Evolutionary conservation across 2,797 vertebrate species (phyloP).

Genomic region (Sphaeramia orbicularis): DNA sequence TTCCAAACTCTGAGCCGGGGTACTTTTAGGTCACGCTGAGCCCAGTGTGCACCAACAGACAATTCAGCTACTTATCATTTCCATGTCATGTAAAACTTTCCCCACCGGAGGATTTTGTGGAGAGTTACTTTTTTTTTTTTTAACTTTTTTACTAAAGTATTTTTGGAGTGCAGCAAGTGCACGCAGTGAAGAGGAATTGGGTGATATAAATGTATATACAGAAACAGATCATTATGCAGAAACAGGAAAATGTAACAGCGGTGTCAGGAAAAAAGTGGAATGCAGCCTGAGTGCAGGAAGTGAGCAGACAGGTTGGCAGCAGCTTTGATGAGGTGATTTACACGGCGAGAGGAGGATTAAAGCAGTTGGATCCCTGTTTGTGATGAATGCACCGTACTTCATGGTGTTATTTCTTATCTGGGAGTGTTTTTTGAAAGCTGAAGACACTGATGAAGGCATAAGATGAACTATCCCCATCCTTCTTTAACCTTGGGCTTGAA

Average conservation of each 20-base stretch:
- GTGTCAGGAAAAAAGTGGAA: constrained; percentile 38
- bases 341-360: constrained; percentile 50
- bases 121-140: constrained; percentile 24
- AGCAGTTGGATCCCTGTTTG: constrained; percentile 30
- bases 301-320: constrained; percentile 59
- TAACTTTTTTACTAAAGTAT: constrained; percentile 38
- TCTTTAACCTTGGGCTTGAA: not conserved
- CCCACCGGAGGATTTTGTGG: constrained; percentile 11
- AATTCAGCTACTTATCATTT: constrained; percentile 34
- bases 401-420: constrained; percentile 15
- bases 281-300: constrained; percentile 49
- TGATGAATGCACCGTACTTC: constrained; percentile 17
- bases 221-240: constrained; percentile 62
- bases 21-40: constrained; percentile 39
- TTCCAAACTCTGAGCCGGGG: constrained; percentile 25
- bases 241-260: constrained; percentile 38
- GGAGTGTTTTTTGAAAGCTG: constrained; percentile 5
- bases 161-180: constrained; percentile 32
- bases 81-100: constrained; percentile 39
- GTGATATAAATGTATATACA: constrained; percentile 37
- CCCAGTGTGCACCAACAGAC: constrained; percentile 24
- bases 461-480: not conserved
- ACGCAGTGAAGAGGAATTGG: constrained; percentile 31
- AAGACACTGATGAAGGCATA: constrained; percentile 21
- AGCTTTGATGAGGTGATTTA: constrained; percentile 57